Evolutionary conservation across 2,888 invertebrate species (phyloP).

Genomic region (Drosophila sordidula): DNA sequence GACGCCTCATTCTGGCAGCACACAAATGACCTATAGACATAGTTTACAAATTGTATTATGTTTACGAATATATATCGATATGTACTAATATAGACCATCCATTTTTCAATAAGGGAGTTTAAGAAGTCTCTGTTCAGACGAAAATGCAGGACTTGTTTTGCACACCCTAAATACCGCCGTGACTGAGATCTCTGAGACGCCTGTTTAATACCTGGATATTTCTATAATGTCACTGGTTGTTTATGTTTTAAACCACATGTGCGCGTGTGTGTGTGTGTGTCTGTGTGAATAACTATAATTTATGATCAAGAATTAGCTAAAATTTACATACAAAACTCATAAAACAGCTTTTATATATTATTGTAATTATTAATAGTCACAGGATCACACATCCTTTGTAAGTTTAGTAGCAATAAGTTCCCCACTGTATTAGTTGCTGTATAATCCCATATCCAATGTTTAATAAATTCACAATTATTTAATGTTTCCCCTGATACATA

Average conservation of each 20-base stretch:
- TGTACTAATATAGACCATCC: conserved; percentile 31
- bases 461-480: not conserved
- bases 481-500: conserved; percentile 2
- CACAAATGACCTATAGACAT: conserved; percentile 38
- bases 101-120: conserved; percentile 9
- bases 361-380: conserved; percentile 24
- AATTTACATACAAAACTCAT: conserved; percentile 32
- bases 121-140: conserved; percentile 2
- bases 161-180: conserved; percentile 5
- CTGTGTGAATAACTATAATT: conserved; percentile 23
- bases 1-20: conserved; percentile 21
- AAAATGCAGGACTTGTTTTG: not conserved
- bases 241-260: conserved; percentile 1
- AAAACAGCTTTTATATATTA: conserved; percentile 9
- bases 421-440: conserved; percentile 37
- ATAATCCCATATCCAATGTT: conserved; percentile 7
- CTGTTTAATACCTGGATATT: not conserved
- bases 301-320: conserved; percentile 41
- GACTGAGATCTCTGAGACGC: not conserved
- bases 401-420: conserved; percentile 40
- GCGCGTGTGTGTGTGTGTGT: conserved; percentile 1
- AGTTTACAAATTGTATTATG: conserved; percentile 45
- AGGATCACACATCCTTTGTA: conserved; percentile 13
- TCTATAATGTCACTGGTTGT: conserved; percentile 3
- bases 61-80: conserved; percentile 41